Conservation (phyloP, 2,113 vertebrate species). For the Helogale parvula region DNA sequence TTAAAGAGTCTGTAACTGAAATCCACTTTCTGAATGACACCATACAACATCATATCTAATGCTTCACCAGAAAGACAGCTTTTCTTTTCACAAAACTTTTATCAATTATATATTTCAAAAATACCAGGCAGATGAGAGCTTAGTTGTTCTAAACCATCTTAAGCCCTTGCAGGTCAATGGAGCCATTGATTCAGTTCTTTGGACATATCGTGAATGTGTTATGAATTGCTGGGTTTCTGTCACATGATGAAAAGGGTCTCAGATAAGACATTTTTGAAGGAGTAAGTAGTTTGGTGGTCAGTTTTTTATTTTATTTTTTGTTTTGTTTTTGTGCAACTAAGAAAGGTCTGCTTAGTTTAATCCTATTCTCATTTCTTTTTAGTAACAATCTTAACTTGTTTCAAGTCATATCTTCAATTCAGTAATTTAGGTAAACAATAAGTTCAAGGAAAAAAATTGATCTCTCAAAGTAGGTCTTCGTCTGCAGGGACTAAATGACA, state of each 20-base stretch:
- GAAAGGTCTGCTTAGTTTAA: constrained; percentile 51
- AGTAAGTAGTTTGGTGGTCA: background rate
- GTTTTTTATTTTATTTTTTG: background rate
- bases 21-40: constrained; percentile 59
- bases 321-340: background rate
- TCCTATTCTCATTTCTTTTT: constrained; percentile 21
- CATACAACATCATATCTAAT: background rate
- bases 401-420: constrained; percentile 43
- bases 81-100: constrained; percentile 61
- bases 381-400: background rate
- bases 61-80: constrained; percentile 59
- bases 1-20: constrained; percentile 67
- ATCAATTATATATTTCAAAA: constrained; percentile 67
- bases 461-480: constrained; percentile 19
- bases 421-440: constrained; percentile 69
- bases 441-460: constrained; percentile 51
- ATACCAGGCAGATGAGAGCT: constrained; percentile 46
- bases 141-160: background rate
- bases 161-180: constrained; percentile 1
- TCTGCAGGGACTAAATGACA: constrained; percentile 63
- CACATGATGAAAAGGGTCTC: background rate
- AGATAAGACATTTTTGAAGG: constrained; percentile 18
- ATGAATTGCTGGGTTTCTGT: constrained; percentile 54
- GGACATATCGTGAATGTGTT: background rate
- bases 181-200: constrained; percentile 57